Percentiles rank a stretch among this genome's conserved stretches.
Evolutionary conservation across 1,140 invertebrate species (phyloP).

Genomic region (Aphidius gifuensis): DNA sequence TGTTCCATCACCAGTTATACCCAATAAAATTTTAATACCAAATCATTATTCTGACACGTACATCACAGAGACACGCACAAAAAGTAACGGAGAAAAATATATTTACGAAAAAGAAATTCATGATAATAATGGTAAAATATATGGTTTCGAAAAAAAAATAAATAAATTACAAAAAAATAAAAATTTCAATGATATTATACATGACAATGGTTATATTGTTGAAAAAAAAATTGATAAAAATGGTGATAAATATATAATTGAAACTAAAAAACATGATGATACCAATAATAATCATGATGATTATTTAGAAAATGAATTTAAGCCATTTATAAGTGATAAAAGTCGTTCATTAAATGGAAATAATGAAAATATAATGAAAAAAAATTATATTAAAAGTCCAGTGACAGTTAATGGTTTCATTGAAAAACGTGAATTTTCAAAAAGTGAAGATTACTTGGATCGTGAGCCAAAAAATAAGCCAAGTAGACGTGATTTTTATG

Average conservation of each 20-base stretch:
- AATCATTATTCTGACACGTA: conserved; percentile 52
- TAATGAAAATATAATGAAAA: conserved; percentile 25
- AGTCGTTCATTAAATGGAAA: conserved; percentile 41
- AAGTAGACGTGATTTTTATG: conserved; percentile 29
- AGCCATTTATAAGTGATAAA: conserved; percentile 42
- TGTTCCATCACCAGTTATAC: conserved; percentile 49
- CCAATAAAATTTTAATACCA: conserved; percentile 42
- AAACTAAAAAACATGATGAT: conserved; percentile 48
- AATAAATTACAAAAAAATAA: conserved; percentile 43
- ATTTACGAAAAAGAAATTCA: conserved; percentile 51
- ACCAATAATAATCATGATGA: conserved; percentile 54
- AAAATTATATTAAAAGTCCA: conserved; percentile 25
- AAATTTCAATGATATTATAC: conserved; percentile 31
- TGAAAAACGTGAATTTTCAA: conserved; percentile 37
- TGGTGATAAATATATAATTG: conserved; percentile 58
- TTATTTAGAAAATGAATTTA: conserved; percentile 38
- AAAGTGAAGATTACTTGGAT: conserved; percentile 43
- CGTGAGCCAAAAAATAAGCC: conserved; percentile 27
- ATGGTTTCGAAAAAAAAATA: conserved; percentile 51
- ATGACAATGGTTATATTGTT: conserved; percentile 53
- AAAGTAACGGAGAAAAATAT: conserved; percentile 51
- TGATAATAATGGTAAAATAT: conserved; percentile 49
- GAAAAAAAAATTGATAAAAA: conserved; percentile 57
- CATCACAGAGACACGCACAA: conserved; percentile 49
- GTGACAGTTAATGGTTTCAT: conserved; percentile 30